A percentile compares a stretch with the other conserved stretches of the same genome.
phyloP scores from a whole-genome alignment of 2,113 vertebrate species.

The Ellobius talpinus region DNA sequence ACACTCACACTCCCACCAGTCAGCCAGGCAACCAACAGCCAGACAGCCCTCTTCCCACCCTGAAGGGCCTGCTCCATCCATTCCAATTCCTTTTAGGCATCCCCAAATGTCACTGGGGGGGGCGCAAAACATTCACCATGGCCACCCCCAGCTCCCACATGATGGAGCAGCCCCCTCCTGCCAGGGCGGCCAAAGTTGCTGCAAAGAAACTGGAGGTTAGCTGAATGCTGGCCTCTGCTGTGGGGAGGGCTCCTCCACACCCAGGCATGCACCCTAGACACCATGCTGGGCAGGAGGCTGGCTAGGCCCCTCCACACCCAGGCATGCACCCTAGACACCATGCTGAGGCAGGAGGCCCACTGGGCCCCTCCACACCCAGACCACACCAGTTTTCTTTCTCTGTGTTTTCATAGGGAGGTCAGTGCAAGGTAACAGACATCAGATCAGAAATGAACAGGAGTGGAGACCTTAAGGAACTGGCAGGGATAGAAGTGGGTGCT shows the following conservation, averaged over 20 bases:
- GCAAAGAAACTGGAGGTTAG: conserved; percentile 83
- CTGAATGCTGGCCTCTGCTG: conserved; percentile 72
- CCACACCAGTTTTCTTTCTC: conserved; percentile 43
- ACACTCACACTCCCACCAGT: conserved; percentile 69
- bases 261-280: conserved; percentile 80
- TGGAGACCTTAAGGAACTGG: conserved; percentile 68
- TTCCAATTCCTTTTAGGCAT: not conserved
- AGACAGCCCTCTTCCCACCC: conserved; percentile 69
- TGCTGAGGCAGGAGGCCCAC: conserved; percentile 68
- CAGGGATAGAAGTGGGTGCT: conserved; percentile 56
- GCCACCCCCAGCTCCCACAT: not conserved
- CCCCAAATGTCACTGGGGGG: not conserved
- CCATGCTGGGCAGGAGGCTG: conserved; percentile 36
- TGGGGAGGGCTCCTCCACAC: conserved; percentile 68
- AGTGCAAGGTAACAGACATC: conserved; percentile 81
- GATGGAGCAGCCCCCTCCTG: conserved; percentile 79
- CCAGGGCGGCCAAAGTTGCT: conserved; percentile 73
- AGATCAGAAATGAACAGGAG: conserved; percentile 81
- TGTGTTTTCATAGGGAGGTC: conserved; percentile 18
- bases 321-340: conserved; percentile 79
- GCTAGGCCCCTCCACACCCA: conserved; percentile 65
- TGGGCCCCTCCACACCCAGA: conserved; percentile 66
- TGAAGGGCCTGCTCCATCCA: conserved; percentile 83
- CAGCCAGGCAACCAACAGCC: conserved; percentile 80
- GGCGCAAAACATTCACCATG: not conserved